These are phyloP conservation scores for Heteromurus nitidus DNA, from an alignment of 2,888 invertebrate species.

Conservation along the genomic window DNA sequence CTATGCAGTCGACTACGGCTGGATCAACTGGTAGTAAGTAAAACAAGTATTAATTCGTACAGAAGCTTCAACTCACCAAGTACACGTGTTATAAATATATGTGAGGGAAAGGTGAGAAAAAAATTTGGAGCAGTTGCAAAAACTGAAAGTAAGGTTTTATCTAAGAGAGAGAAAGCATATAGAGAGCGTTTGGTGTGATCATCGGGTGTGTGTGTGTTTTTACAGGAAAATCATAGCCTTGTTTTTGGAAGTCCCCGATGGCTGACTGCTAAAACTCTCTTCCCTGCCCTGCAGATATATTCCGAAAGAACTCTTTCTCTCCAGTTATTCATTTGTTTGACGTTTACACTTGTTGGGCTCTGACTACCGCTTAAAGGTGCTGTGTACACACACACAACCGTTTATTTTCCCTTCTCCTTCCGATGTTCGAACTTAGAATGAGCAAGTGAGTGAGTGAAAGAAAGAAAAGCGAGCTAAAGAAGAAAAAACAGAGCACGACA, in stretches of 20 bases:
- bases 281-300: slow-evolving; percentile 46
- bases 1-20: too few species aligned
- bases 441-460: slow-evolving; percentile 2
- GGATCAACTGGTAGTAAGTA: neutral
- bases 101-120: slow-evolving; percentile 47
- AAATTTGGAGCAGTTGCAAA: slow-evolving; percentile 14
- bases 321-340: slow-evolving; percentile 63
- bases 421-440: slow-evolving; percentile 3
- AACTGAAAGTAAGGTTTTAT: neutral
- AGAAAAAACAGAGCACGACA: too few species aligned
- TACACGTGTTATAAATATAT: slow-evolving; percentile 32
- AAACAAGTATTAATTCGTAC: too few species aligned
- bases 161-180: slow-evolving; percentile 15
- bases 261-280: slow-evolving; percentile 55
- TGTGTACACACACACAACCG: neutral
- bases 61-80: neutral
- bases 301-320: slow-evolving; percentile 48
- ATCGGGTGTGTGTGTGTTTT: slow-evolving; percentile 45
- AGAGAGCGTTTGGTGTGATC: slow-evolving; percentile 32
- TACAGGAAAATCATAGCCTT: slow-evolving; percentile 47
- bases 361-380: slow-evolving; percentile 3
- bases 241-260: slow-evolving; percentile 53
- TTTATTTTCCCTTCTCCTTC: slow-evolving; percentile 1
- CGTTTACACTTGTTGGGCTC: slow-evolving; percentile 64
- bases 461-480: neutral